Percentiles rank a stretch among this genome's conserved stretches.
These are phyloP conservation scores for Dryoscopus gambensis DNA, from an alignment of 2,113 vertebrate species.

Conservation along the genomic window DNA sequence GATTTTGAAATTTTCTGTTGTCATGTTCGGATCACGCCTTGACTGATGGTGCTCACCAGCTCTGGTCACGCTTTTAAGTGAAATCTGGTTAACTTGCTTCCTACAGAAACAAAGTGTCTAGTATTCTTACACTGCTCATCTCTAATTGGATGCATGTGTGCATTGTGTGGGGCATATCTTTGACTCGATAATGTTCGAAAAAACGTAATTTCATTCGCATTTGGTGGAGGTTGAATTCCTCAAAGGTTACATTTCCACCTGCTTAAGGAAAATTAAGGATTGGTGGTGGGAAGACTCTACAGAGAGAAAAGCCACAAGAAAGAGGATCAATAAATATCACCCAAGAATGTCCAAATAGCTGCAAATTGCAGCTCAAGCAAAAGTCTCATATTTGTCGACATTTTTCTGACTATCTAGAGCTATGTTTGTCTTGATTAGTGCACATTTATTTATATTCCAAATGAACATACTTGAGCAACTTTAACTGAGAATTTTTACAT, in stretches of 20 bases:
- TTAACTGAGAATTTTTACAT: neutral
- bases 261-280: neutral
- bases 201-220: neutral
- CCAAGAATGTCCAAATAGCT: neutral
- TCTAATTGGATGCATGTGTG: neutral
- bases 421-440: neutral
- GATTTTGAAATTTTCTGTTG: neutral
- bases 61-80: neutral
- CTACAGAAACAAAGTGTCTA: neutral
- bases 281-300: no score
- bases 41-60: neutral
- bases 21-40: neutral
- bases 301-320: neutral
- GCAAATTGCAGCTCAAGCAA: neutral
- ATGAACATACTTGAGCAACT: neutral
- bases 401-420: neutral
- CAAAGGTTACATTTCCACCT: neutral
- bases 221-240: neutral
- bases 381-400: neutral
- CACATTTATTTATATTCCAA: neutral
- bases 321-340: neutral
- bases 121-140: rapidly evolving
- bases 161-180: neutral
- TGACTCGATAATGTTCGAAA: neutral
- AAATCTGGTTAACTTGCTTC: neutral